Percentiles rank a stretch among this genome's conserved stretches.
Evolutionary conservation across 2,888 invertebrate genomes (phyloP).

Genomic region (Clepsis dumicolana): DNA sequence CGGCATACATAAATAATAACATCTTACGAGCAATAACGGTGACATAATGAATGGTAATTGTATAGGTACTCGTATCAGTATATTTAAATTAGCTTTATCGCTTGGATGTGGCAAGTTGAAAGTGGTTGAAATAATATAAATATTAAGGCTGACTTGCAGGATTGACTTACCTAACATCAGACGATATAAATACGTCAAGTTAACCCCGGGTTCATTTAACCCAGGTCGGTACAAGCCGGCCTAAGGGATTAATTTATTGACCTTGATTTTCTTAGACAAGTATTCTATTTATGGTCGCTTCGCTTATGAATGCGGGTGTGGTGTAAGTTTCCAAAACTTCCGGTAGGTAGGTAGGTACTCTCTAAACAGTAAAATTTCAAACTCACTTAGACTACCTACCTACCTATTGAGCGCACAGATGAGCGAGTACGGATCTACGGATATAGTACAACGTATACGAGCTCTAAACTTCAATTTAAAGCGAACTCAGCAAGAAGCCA

Average conservation of each 20-base stretch:
- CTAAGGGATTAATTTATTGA: no score
- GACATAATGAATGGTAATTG: neutral
- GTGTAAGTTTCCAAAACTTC: no score
- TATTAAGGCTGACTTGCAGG: neutral
- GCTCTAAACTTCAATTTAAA: slow-evolving; percentile 65
- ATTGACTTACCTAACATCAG: no score
- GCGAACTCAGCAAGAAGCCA: slow-evolving; percentile 66
- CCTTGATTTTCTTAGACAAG: no score
- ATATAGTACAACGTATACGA: slow-evolving; percentile 50
- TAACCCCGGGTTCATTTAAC: no score
- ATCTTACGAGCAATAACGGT: slow-evolving; percentile 1
- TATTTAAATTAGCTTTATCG: neutral
- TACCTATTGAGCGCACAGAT: neutral
- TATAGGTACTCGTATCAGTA: neutral
- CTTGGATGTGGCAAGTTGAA: neutral
- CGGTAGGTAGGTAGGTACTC: no score
- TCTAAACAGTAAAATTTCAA: neutral
- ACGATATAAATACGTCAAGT: no score
- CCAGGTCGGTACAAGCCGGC: no score
- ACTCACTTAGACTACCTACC: neutral
- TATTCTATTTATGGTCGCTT: neutral
- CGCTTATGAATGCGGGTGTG: neutral
- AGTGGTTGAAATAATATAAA: neutral
- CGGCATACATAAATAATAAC: slow-evolving; percentile 3
- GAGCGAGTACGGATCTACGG: neutral